phyloP scores from a whole-genome alignment of 2,797 vertebrate species.

The Spondyliosoma cantharus region DNA sequence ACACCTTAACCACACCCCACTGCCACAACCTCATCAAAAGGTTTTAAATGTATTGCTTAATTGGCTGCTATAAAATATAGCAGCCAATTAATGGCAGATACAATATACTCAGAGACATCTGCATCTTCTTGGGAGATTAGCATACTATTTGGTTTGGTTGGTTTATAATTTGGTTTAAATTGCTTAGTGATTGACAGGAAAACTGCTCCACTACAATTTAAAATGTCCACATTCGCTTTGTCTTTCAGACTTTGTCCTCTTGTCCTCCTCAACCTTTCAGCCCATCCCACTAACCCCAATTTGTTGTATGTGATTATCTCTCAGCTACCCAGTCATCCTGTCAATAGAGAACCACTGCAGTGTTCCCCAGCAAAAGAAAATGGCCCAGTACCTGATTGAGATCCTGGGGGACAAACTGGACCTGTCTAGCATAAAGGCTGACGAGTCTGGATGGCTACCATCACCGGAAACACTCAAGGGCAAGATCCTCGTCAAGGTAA shows the following conservation, averaged over 20 bases:
- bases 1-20: no score
- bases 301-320: conserved; percentile 22
- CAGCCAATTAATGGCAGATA: no score
- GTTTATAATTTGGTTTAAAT: no score
- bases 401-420: conserved; percentile 95
- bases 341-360: conserved; percentile 99
- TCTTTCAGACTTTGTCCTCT: not conserved
- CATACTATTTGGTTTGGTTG: no score
- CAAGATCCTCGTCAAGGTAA: conserved; percentile 97
- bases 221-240: no score
- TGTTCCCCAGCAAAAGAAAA: conserved; percentile 96
- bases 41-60: no score
- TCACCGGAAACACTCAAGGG: conserved; percentile 93
- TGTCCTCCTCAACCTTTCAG: not conserved
- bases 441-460: conserved; percentile 87
- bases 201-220: no score
- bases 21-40: no score
- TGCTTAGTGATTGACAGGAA: no score
- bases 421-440: conserved; percentile 84
- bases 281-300: not conserved
- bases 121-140: no score
- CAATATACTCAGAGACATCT: no score
- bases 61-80: no score
- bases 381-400: conserved; percentile 93
- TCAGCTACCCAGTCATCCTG: conserved; percentile 95